phyloP scores from a whole-genome alignment of 2,888 invertebrate genomes.

The Eupithecia centaureata region DNA sequence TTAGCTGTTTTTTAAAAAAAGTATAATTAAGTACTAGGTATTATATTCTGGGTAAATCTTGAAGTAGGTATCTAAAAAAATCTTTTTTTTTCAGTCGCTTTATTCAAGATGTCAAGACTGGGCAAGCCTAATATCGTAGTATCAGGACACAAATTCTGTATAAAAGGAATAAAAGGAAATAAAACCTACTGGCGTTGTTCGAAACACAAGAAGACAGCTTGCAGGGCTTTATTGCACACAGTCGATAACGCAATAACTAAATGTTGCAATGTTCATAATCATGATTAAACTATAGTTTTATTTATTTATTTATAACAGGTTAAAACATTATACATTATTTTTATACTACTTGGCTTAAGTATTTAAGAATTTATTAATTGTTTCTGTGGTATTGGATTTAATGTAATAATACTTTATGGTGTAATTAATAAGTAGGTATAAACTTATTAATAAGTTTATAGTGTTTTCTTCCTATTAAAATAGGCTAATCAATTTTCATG shows the following conservation, averaged over 20 bases:
- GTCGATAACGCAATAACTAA: slow-evolving; percentile 29
- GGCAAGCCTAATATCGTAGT: slow-evolving; percentile 50
- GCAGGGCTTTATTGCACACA: slow-evolving; percentile 43
- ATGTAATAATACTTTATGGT: neutral
- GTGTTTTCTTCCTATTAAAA: neutral
- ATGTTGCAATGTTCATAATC: slow-evolving; percentile 33
- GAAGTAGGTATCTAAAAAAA: too few species aligned
- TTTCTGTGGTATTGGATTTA: neutral
- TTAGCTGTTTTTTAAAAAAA: too few species aligned
- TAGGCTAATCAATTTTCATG: neutral
- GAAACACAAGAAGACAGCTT: slow-evolving; percentile 39
- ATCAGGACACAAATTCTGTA: slow-evolving; percentile 51
- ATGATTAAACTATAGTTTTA: neutral
- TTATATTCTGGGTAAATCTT: too few species aligned
- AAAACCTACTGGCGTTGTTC: slow-evolving; percentile 54
- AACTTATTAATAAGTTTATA: neutral
- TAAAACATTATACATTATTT: neutral
- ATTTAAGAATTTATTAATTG: neutral
- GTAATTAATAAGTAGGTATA: neutral
- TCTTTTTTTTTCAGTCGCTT: slow-evolving; percentile 41
- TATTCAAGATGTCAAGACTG: slow-evolving; percentile 43
- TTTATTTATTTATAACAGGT: neutral
- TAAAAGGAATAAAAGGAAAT: slow-evolving; percentile 42
- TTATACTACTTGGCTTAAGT: neutral
- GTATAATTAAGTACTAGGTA: too few species aligned